Evolutionary conservation across 2,113 vertebrate species (phyloP).

Genomic region (Gadus macrocephalus): DNA sequence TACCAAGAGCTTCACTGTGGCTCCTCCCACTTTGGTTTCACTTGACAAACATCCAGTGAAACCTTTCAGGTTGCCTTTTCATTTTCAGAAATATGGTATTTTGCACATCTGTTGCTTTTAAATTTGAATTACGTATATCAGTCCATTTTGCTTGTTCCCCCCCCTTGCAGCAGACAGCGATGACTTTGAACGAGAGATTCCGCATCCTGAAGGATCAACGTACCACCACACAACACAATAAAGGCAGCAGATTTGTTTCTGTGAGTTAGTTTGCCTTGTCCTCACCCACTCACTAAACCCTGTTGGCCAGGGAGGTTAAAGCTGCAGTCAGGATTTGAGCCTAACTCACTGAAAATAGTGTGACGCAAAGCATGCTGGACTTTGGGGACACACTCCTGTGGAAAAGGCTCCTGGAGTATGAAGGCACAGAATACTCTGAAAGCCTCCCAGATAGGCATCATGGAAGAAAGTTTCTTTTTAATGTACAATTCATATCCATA

Average conservation of each 20-base stretch:
- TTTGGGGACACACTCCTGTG: background rate
- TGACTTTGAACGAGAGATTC: slow-evolving; percentile 93
- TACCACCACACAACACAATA: slow-evolving; percentile 66
- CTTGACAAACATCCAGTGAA: no score
- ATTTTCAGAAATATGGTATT: no score
- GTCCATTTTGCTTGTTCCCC: background rate
- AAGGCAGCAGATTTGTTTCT: slow-evolving; percentile 90
- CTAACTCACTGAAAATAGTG: slow-evolving; percentile 5
- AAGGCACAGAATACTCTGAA: background rate
- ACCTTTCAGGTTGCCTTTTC: no score
- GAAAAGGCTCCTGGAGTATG: background rate
- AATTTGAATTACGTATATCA: no score
- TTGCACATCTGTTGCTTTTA: no score
- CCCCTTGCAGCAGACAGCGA: slow-evolving; percentile 77
- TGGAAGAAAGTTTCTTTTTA: slow-evolving; percentile 12
- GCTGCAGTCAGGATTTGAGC: no score
- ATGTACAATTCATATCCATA: slow-evolving; percentile 5
- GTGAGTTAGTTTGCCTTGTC: slow-evolving; percentile 78
- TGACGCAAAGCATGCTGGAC: background rate
- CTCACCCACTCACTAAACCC: no score
- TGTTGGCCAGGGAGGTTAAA: no score
- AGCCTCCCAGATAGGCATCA: slow-evolving; percentile 10
- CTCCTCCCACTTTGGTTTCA: no score
- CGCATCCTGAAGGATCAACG: slow-evolving; percentile 90
- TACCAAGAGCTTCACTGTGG: no score